These are phyloP conservation scores for Mystacornis crossleyi DNA, from an alignment of 2,113 vertebrate species.

Conservation along the genomic window DNA sequence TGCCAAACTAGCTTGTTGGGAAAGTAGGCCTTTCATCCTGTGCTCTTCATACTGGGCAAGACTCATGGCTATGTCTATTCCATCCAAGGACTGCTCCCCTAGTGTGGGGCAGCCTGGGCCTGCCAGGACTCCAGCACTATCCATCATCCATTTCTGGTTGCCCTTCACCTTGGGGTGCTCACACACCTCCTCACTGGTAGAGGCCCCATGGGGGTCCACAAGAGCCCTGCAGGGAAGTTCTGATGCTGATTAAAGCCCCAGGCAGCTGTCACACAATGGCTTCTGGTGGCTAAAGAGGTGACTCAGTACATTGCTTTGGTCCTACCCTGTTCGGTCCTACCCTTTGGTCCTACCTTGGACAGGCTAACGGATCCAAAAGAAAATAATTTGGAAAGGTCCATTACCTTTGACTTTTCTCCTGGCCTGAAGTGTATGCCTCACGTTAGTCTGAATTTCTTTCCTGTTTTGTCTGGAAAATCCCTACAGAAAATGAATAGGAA, in stretches of 20 bases:
- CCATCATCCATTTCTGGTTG: neutral
- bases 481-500: neutral
- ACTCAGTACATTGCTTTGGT: neutral
- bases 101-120: fast-evolving
- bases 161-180: neutral
- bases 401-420: neutral
- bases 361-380: neutral
- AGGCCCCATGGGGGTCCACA: fast-evolving
- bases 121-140: neutral
- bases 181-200: neutral
- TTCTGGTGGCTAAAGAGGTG: neutral
- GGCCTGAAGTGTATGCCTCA: neutral
- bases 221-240: neutral
- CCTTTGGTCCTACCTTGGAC: neutral
- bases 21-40: neutral
- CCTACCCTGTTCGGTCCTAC: neutral
- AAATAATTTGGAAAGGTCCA: neutral
- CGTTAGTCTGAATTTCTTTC: neutral
- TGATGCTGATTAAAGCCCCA: neutral
- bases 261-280: neutral
- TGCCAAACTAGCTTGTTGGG: fast-evolving
- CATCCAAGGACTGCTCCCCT: neutral
- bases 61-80: fast-evolving
- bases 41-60: neutral
- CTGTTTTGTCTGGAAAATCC: neutral